These are phyloP conservation scores for Desoria tigrina DNA, from an alignment of 2,888 invertebrate genomes.

Conservation along the genomic window DNA sequence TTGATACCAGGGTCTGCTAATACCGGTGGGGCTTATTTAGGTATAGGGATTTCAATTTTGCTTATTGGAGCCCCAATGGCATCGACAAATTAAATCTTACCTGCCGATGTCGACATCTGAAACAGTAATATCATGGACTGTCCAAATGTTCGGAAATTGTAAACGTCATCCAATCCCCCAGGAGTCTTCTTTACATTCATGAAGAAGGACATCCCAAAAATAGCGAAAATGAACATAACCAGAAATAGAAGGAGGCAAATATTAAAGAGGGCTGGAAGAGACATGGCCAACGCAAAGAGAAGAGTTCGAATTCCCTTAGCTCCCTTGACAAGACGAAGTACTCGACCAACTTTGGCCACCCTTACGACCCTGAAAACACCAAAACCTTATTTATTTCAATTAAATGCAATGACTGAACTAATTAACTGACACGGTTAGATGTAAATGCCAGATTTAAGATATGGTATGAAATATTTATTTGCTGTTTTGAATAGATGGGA, in stretches of 20 bases:
- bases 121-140: slow-evolving; percentile 98
- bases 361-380: slow-evolving; percentile 95
- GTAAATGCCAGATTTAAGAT: no score
- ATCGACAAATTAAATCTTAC: slow-evolving; percentile 19
- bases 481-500: no score
- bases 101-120: slow-evolving; percentile 94
- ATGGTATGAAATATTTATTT: no score
- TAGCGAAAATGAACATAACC: slow-evolving; percentile 99
- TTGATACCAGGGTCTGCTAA: no score
- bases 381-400: no score
- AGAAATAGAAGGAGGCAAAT: slow-evolving; percentile 96
- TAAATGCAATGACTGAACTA: no score
- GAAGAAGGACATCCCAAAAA: slow-evolving; percentile 99
- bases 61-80: background rate
- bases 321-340: slow-evolving; percentile 94
- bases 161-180: slow-evolving; percentile 92
- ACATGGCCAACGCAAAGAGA: slow-evolving; percentile 96
- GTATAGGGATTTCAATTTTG: no score
- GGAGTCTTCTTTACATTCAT: slow-evolving; percentile 84
- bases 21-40: no score
- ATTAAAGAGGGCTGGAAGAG: slow-evolving; percentile 97
- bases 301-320: slow-evolving; percentile 97
- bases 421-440: no score
- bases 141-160: slow-evolving; percentile 98
- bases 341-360: slow-evolving; percentile 97